phyloP scores from a whole-genome alignment of 1,140 invertebrate species.

The Drosophila navojoa region DNA sequence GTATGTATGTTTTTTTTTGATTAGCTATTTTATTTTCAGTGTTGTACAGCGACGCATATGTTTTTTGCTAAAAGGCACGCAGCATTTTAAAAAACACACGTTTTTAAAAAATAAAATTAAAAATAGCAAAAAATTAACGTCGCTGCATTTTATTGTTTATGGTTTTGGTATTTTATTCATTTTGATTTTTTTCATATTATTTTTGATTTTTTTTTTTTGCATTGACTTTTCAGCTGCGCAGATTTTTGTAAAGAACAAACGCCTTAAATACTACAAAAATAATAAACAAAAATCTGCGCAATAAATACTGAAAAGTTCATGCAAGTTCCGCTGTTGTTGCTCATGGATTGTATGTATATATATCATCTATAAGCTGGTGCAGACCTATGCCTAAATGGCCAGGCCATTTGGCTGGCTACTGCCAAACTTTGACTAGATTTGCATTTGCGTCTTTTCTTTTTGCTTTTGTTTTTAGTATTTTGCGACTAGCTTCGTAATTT shows the following conservation, averaged over 20 bases:
- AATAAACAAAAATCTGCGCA: slow-evolving; percentile 47
- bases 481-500: slow-evolving; percentile 62
- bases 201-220: slow-evolving; percentile 25
- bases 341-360: slow-evolving; percentile 12
- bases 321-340: slow-evolving; percentile 3
- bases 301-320: background rate
- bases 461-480: slow-evolving; percentile 14
- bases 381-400: slow-evolving; percentile 13
- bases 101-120: slow-evolving; percentile 79
- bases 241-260: slow-evolving; percentile 61
- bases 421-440: slow-evolving; percentile 63
- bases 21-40: slow-evolving; percentile 15
- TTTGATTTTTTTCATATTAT: background rate
- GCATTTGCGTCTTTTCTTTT: slow-evolving; percentile 26
- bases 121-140: slow-evolving; percentile 65
- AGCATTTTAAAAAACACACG: slow-evolving; percentile 82
- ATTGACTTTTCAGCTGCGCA: slow-evolving; percentile 15
- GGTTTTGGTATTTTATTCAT: background rate
- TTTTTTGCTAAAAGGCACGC: slow-evolving; percentile 79
- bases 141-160: slow-evolving; percentile 34
- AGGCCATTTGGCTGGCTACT: slow-evolving; percentile 11
- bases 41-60: slow-evolving; percentile 46
- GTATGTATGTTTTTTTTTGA: slow-evolving; percentile 11
- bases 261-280: slow-evolving; percentile 77
- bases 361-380: slow-evolving; percentile 31